Evolutionary conservation across 2,797 vertebrate species (phyloP).

Genomic region (Serranus cabrilla): DNA sequence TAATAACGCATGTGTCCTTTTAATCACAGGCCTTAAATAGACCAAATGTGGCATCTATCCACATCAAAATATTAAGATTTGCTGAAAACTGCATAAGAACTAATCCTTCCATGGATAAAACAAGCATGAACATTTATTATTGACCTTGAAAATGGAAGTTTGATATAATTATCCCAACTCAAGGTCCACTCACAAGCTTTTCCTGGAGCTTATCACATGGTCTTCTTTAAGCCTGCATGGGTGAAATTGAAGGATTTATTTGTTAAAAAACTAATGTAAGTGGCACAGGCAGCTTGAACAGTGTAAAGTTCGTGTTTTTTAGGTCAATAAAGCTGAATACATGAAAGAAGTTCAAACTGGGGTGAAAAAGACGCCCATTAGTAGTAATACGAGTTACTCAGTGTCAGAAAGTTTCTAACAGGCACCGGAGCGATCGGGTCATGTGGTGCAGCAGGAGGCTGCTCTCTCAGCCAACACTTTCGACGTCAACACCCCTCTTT

Average conservation of each 20-base stretch:
- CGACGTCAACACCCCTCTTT: slow-evolving; percentile 12
- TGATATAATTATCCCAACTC: neutral
- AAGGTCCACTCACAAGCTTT: neutral
- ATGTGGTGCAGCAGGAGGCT: slow-evolving; percentile 7
- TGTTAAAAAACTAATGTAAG: neutral
- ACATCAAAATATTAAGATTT: neutral
- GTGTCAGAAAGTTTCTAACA: slow-evolving; percentile 10
- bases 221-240: neutral
- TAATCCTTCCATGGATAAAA: too few relatives aligned
- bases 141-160: neutral
- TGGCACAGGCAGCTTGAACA: too few relatives aligned
- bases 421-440: neutral
- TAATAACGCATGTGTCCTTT: neutral
- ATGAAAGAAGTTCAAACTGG: neutral
- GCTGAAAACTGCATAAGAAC: neutral
- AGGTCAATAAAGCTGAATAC: neutral
- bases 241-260: neutral
- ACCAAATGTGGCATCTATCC: too few relatives aligned
- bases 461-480: slow-evolving; percentile 24
- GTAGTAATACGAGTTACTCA: neutral
- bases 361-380: neutral
- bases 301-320: neutral
- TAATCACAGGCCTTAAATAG: neutral
- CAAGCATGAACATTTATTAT: neutral
- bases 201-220: neutral